Evolutionary conservation across 2,113 vertebrate genomes (phyloP), one percentile per base, ranked within the genome.

Genomic region (Zosterops hypoxanthus): DNA sequence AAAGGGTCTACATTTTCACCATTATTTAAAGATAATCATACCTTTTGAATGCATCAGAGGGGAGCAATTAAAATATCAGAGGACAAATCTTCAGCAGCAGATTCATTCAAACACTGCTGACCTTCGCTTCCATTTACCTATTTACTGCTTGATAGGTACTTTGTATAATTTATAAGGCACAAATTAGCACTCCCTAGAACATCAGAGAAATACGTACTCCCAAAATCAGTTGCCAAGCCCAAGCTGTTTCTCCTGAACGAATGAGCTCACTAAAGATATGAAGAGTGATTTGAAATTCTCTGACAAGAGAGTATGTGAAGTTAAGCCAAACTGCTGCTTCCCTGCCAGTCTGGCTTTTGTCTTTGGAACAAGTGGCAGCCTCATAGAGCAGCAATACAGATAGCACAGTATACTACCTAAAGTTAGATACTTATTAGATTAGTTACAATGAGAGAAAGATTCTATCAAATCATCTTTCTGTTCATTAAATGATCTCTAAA

Each of bases 401-500:
- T n/a, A 92, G 42, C 49, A 60, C 31, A 55, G 75, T 57, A 23
- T 57, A 23, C 60, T 73, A 82, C 55, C 28, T 90, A 82, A 86
- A 95, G 57, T 90, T 90, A 65, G 55, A 69, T 94, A 59, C 42
- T 88, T 92, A 84, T 88, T 95, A 87, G 80, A 79, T 85, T 95
- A 94, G 88, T 68, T 69, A 69, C 53, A 88, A 50, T 83, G 69
- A 47, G 82, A 91, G 69, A 70, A 70, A 11, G 46, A 80, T 93
- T 92, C 50, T 88, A 49, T 82, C 63, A 94, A 84, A 66, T 79
- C 59, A 76, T 68, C 50, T 33, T 55, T 93, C 34, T 93, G 15
- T 69, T 94, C 72, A 90, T 89, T 92, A 97, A 95, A 91, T 77
- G 34, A 93, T 77, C 79, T 94, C 82, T 94, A 87, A 95, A 96